phyloP scores from a whole-genome alignment of 2,113 vertebrate genomes.

The Cheilinus undulatus region DNA sequence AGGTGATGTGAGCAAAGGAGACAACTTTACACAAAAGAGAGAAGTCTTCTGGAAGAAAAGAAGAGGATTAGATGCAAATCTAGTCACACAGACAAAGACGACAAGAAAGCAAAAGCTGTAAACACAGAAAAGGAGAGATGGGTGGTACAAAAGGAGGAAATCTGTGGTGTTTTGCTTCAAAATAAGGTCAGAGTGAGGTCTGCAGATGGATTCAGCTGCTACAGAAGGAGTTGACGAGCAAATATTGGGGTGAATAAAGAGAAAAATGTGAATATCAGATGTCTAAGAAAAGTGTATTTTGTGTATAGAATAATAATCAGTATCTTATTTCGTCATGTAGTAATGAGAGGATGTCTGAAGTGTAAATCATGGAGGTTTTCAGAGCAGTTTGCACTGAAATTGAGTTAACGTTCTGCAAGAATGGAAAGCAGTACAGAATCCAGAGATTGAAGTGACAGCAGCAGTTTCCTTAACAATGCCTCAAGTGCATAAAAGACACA shows the following conservation, averaged over 20 bases:
- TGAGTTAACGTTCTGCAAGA: constrained; percentile 17
- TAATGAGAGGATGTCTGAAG: constrained; percentile 22
- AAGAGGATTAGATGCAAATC: not conserved
- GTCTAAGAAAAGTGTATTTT: not conserved
- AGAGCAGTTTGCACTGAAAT: not conserved
- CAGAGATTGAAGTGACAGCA: constrained; percentile 47
- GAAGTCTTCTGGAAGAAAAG: not conserved
- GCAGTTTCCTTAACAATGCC: constrained; percentile 28
- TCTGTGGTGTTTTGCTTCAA: not conserved
- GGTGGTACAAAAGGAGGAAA: not conserved
- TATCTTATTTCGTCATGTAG: not conserved
- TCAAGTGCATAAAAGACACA: constrained; percentile 31
- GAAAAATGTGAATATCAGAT: not conserved
- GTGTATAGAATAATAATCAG: not conserved
- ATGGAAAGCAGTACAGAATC: not conserved
- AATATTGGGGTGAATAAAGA: not conserved
- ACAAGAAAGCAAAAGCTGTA: not conserved
- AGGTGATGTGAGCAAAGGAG: constrained; percentile 1
- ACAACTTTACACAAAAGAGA: constrained; percentile 21
- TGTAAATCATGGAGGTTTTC: constrained; percentile 5
- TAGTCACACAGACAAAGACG: not conserved
- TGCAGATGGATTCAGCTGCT: no score
- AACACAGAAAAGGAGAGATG: constrained; percentile 1
- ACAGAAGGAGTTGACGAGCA: no score
- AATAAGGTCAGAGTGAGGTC: constrained; percentile 18